Evolutionary conservation across 64 coral and sea anemone genomes (phyloP).

Genomic region (Catalaphyllia jardinei): DNA sequence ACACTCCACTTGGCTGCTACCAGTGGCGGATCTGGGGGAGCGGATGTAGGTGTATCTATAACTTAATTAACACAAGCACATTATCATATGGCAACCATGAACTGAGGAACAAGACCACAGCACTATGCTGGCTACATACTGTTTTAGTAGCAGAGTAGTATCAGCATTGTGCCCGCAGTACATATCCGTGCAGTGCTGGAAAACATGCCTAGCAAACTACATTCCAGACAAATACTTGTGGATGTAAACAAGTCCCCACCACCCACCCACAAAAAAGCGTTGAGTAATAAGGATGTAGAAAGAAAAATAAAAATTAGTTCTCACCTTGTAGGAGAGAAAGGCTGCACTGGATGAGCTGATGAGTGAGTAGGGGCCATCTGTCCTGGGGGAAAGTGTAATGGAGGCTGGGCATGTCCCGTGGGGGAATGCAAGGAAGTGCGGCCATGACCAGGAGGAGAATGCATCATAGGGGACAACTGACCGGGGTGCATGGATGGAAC

Average conservation of each 20-base stretch:
- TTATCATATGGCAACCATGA: too few species aligned
- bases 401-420: neutral
- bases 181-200: too few species aligned
- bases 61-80: too few species aligned
- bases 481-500: neutral
- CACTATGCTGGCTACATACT: too few species aligned
- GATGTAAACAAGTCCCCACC: neutral
- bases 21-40: too few species aligned
- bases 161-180: too few species aligned
- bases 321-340: slow-evolving; percentile 21
- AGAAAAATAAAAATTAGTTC: neutral
- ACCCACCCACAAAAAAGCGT: neutral
- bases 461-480: slow-evolving; percentile 13
- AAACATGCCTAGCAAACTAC: too few species aligned
- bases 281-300: neutral
- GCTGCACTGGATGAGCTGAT: neutral
- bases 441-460: slow-evolving; percentile 32
- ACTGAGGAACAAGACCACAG: too few species aligned
- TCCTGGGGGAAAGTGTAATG: slow-evolving; percentile 6
- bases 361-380: neutral
- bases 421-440: slow-evolving; percentile 2
- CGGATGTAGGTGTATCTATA: too few species aligned
- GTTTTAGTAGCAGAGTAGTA: too few species aligned
- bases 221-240: too few species aligned
- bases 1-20: neutral